phyloP scores from a whole-genome alignment of 2,888 invertebrate genomes.

The Tetropium fuscum region DNA sequence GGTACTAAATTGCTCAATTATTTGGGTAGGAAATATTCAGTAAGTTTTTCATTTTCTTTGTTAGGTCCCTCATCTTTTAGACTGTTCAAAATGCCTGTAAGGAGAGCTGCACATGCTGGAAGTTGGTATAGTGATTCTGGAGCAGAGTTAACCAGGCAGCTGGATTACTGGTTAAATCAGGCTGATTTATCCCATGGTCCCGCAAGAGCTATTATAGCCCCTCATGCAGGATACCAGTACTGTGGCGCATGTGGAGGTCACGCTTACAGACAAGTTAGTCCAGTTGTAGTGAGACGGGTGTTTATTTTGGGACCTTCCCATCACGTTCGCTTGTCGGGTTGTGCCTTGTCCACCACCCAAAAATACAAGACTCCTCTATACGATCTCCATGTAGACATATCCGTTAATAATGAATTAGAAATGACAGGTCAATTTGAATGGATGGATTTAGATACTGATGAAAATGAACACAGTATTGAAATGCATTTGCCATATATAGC shows the following conservation, averaged over 20 bases:
- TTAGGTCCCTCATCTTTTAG: conserved; percentile 21
- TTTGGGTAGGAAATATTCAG: too few species aligned
- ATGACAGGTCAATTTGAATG: conserved; percentile 91
- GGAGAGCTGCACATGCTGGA: conserved; percentile 92
- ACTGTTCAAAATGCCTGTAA: conserved; percentile 71
- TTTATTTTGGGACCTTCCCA: conserved; percentile 98
- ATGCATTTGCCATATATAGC: conserved; percentile 99
- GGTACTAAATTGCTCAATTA: too few species aligned
- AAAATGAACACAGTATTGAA: conserved; percentile 99
- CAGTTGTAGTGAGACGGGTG: conserved; percentile 87
- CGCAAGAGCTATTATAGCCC: conserved; percentile 92
- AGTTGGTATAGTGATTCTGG: conserved; percentile 97
- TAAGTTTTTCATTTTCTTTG: too few species aligned
- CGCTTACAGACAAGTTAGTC: conserved; percentile 97
- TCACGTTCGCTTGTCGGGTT: conserved; percentile 91
- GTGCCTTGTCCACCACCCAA: conserved; percentile 91
- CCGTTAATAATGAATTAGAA: conserved; percentile 91
- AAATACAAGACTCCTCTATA: conserved; percentile 96
- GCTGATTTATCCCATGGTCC: conserved; percentile 90
- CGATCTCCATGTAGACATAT: conserved; percentile 92
- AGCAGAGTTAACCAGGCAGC: conserved; percentile 85
- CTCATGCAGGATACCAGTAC: conserved; percentile 99
- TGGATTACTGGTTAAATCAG: conserved; percentile 90
- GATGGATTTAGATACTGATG: conserved; percentile 95
- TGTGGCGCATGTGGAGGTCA: conserved; percentile 97